These are phyloP conservation scores for Gasteruption jaculator DNA, from an alignment of 2,888 invertebrate species.

Conservation along the genomic window DNA sequence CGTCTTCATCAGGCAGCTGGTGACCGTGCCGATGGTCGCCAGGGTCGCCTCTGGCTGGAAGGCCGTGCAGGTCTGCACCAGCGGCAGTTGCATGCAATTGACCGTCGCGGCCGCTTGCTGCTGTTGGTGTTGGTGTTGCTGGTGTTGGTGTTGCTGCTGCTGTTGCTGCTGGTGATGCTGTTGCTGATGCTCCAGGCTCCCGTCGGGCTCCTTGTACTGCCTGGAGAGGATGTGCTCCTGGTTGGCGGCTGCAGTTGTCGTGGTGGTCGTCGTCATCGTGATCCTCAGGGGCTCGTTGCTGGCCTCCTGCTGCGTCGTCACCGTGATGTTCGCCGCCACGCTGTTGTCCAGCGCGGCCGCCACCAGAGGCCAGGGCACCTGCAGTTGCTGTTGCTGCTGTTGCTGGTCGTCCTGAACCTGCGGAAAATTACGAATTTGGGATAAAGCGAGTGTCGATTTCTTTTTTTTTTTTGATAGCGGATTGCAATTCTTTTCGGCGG, in stretches of 20 bases:
- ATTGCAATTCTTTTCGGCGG: too few relatives aligned
- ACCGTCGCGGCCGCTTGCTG: too few relatives aligned
- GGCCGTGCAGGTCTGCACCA: conserved; percentile 35
- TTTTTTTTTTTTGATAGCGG: too few relatives aligned
- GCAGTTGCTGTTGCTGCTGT: conserved; percentile 60
- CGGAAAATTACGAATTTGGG: too few relatives aligned
- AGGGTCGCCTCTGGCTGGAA: conserved; percentile 39
- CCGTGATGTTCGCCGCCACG: conserved; percentile 44
- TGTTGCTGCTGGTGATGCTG: too few relatives aligned
- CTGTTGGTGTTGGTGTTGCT: too few relatives aligned
- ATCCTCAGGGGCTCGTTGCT: conserved; percentile 37
- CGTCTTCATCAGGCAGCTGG: conserved; percentile 43
- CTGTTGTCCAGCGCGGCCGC: conserved; percentile 54
- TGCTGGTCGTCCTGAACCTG: too few relatives aligned
- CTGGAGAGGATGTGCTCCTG: too few relatives aligned
- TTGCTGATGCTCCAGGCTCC: too few relatives aligned
- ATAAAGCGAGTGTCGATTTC: too few relatives aligned
- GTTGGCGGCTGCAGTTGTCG: conserved; percentile 27
- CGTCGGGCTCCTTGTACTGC: too few relatives aligned
- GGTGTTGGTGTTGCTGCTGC: too few relatives aligned
- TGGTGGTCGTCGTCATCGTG: conserved; percentile 37
- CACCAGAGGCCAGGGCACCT: conserved; percentile 55
- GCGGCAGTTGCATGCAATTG: conserved; percentile 42
- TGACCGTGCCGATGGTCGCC: conserved; percentile 35
- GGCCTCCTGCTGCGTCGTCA: conserved; percentile 43